These are phyloP conservation scores for Pristionchus mayeri DNA, from an alignment of 2,888 invertebrate genomes.

Conservation along the genomic window DNA sequence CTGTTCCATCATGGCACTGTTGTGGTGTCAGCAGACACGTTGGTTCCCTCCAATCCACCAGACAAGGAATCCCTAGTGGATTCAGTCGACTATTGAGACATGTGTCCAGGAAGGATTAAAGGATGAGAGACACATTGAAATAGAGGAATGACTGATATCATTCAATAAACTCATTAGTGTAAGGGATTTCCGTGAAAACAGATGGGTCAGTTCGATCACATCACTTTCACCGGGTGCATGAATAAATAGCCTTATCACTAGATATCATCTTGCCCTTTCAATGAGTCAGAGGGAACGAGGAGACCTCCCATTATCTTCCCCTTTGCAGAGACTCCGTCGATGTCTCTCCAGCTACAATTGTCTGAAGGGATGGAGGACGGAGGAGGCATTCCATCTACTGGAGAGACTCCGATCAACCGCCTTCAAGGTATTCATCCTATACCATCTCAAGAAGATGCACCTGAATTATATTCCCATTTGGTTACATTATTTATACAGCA, in stretches of 20 bases:
- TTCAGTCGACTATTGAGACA: no score
- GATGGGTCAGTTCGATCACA: background rate
- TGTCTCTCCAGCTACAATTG: constrained; percentile 42
- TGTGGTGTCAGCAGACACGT: no score
- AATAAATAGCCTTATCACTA: background rate
- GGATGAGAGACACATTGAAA: no score
- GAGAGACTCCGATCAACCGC: constrained; percentile 9
- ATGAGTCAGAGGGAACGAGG: background rate
- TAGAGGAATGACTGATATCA: constrained; percentile 18
- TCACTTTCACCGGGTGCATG: constrained; percentile 17
- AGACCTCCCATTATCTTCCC: no score
- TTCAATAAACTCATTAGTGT: background rate
- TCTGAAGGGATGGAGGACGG: constrained; percentile 33
- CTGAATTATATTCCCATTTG: background rate
- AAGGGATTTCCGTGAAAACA: background rate
- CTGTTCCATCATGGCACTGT: no score
- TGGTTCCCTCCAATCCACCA: no score
- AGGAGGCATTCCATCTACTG: constrained; percentile 1
- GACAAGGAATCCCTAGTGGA: no score
- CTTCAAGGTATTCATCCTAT: background rate
- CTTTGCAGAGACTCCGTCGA: constrained; percentile 42
- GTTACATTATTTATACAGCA: background rate
- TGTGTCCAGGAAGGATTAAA: no score
- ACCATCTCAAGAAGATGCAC: no score
- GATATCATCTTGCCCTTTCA: no score